Evolutionary conservation across 2,888 invertebrate species (phyloP).

Genomic region (Notodonta ziczac): DNA sequence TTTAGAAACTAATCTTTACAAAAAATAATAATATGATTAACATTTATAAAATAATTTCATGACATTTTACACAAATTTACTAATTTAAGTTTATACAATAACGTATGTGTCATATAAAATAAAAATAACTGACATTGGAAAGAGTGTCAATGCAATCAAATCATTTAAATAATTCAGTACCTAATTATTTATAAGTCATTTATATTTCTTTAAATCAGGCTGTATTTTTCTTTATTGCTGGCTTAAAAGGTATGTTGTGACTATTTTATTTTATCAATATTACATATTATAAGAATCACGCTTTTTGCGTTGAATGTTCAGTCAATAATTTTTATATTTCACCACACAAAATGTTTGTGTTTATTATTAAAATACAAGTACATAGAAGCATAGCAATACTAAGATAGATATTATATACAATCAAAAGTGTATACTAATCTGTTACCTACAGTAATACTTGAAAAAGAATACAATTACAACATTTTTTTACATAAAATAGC

Average conservation of each 20-base stretch:
- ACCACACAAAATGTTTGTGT: neutral
- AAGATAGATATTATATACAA: conserved; percentile 37
- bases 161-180: neutral
- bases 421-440: conserved; percentile 32
- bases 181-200: neutral
- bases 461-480: conserved; percentile 39
- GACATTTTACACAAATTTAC: conserved; percentile 38
- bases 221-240: neutral
- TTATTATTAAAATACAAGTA: conserved; percentile 19
- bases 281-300: neutral
- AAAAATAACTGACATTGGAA: neutral
- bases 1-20: conserved; percentile 40
- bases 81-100: conserved; percentile 25
- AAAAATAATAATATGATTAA: conserved; percentile 30
- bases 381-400: conserved; percentile 36
- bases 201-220: neutral
- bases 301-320: conserved; percentile 15
- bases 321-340: conserved; percentile 30
- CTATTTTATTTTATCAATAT: neutral
- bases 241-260: neutral
- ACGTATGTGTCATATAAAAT: neutral
- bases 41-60: conserved; percentile 34
- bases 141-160: neutral
- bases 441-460: conserved; percentile 40
- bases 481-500: conserved; percentile 38